Evolutionary conservation across 2,888 invertebrate species (phyloP).

Genomic region (Meteorus cinctellus): DNA sequence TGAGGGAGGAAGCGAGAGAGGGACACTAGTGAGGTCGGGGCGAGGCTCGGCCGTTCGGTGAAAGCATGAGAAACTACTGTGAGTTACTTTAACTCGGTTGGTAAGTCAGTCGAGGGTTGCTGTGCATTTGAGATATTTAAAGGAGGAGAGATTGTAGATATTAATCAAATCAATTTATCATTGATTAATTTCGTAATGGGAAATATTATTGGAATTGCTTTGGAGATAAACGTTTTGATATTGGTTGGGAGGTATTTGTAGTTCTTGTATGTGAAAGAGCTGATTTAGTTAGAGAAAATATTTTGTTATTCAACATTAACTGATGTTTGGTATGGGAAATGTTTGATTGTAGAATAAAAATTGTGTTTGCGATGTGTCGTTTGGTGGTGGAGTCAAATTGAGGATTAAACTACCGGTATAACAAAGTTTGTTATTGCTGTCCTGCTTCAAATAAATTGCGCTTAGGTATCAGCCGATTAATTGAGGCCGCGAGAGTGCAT

Average conservation of each 20-base stretch:
- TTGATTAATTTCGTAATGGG: not conserved
- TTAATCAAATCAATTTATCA: conserved; percentile 10
- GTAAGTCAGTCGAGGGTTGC: conserved; percentile 49
- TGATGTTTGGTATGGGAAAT: too few relatives aligned
- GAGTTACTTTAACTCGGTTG: conserved; percentile 38
- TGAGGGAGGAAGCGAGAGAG: conserved; percentile 41
- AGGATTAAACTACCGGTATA: not conserved
- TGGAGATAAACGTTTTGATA: not conserved
- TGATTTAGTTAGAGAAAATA: too few relatives aligned
- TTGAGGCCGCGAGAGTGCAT: conserved; percentile 57
- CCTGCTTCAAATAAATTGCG: conserved; percentile 17
- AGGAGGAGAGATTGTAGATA: not conserved
- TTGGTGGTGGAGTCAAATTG: too few relatives aligned
- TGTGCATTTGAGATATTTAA: not conserved
- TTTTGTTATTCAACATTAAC: too few relatives aligned
- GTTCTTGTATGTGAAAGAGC: not conserved
- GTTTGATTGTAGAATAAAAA: too few relatives aligned
- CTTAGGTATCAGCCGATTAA: conserved; percentile 59
- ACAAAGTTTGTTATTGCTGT: not conserved
- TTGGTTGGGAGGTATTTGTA: not conserved
- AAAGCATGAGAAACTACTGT: conserved; percentile 66
- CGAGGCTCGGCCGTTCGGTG: conserved; percentile 64
- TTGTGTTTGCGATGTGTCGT: too few relatives aligned
- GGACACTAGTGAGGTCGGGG: conserved; percentile 53
- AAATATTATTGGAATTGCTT: not conserved